Evolutionary conservation across 2,888 invertebrate genomes (phyloP).

Genomic region (Octonoba sinensis): DNA sequence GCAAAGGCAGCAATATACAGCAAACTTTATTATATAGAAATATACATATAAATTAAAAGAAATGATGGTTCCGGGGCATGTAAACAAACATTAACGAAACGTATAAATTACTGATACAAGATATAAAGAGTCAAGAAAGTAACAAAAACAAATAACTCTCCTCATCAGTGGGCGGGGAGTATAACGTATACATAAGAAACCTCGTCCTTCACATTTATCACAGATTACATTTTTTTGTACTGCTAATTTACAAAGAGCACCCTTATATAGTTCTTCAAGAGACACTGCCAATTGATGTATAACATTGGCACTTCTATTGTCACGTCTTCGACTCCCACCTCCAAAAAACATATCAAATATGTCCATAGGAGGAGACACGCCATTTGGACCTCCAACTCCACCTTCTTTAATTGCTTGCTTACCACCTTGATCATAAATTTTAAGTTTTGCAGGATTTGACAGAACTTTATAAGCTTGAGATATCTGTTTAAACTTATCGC

Average conservation of each 20-base stretch:
- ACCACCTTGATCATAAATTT: constrained; percentile 93
- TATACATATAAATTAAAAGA: too few relatives aligned
- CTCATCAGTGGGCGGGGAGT: too few relatives aligned
- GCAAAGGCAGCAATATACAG: too few relatives aligned
- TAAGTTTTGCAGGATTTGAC: constrained; percentile 92
- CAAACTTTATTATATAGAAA: too few relatives aligned
- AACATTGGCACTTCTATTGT: constrained; percentile 84
- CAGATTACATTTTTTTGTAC: constrained; percentile 96
- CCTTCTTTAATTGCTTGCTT: constrained; percentile 97
- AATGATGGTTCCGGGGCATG: too few relatives aligned
- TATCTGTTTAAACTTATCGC: constrained; percentile 95
- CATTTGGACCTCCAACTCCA: constrained; percentile 76
- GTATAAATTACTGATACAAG: too few relatives aligned
- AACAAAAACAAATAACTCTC: too few relatives aligned
- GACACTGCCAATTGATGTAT: constrained; percentile 93
- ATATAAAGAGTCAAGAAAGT: too few relatives aligned
- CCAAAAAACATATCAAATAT: constrained; percentile 98
- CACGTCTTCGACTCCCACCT: constrained; percentile 76
- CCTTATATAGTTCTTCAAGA: constrained; percentile 94
- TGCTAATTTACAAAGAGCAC: constrained; percentile 90
- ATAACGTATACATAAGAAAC: too few relatives aligned
- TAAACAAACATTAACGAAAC: too few relatives aligned
- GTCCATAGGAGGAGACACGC: constrained; percentile 95
- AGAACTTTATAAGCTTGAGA: constrained; percentile 98
- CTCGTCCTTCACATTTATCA: constrained; percentile 96